Conservation (phyloP, 2,113 vertebrate species). For the Elgaria multicarinata region DNA sequence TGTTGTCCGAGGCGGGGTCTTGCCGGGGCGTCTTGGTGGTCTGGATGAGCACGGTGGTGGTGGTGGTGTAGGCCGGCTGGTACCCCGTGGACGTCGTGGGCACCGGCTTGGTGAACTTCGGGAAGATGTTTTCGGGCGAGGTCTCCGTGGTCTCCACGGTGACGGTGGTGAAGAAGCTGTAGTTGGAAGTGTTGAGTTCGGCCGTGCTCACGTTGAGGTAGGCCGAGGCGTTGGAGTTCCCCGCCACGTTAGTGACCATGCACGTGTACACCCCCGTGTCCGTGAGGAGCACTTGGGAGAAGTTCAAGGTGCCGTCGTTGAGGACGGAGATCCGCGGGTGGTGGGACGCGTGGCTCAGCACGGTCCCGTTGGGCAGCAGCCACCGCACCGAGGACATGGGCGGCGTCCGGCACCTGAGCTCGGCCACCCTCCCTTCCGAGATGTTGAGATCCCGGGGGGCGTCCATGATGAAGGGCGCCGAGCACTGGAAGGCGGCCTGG, state of each 20-base stretch:
- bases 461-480: conserved; percentile 94
- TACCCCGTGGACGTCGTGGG: conserved; percentile 93
- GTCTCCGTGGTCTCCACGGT: conserved; percentile 93
- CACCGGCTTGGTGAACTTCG: conserved; percentile 88
- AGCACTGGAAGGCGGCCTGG: conserved; percentile 93
- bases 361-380: conserved; percentile 93
- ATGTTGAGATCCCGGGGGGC: conserved; percentile 95
- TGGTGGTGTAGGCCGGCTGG: conserved; percentile 95
- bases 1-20: conserved; percentile 85
- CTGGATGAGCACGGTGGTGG: conserved; percentile 92
- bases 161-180: conserved; percentile 97
- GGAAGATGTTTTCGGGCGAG: conserved; percentile 86
- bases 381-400: conserved; percentile 95
- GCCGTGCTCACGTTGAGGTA: conserved; percentile 96
- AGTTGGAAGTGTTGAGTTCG: conserved; percentile 97
- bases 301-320: conserved; percentile 95
- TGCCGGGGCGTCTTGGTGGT: conserved; percentile 90
- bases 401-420: conserved; percentile 93
- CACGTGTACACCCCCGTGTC: conserved; percentile 96
- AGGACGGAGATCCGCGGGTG: conserved; percentile 92
- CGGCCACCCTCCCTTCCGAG: conserved; percentile 92
- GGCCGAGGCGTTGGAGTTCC: conserved; percentile 96
- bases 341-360: conserved; percentile 93
- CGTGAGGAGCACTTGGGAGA: conserved; percentile 89
- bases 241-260: conserved; percentile 98